Evolutionary conservation across 2,113 vertebrate genomes (phyloP), one percentile per base, ranked within the genome.

Genomic region (Canis aureus): DNA sequence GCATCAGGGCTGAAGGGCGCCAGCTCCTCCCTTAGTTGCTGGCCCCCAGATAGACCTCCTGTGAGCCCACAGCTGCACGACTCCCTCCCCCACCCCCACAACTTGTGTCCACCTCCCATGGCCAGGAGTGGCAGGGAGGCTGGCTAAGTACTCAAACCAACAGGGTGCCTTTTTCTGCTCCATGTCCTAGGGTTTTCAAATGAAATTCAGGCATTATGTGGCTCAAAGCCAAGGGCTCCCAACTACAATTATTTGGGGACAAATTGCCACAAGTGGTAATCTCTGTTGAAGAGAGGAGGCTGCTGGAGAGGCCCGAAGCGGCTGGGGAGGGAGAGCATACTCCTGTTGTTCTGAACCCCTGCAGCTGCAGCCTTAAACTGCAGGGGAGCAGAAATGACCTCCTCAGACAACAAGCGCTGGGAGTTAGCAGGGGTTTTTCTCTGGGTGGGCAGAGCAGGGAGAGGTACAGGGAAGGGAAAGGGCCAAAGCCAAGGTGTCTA

Each of bases 211-310:
- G 80, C 89, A 83, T 66, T 0, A 2, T 87, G 93, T 91, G 94
- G 95, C 87, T 92, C 7, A 8, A 89, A 95, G 89, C 92, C 1
- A 11, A 86, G 32, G 79, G 80, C 66, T 92, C 88, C 95, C 76
- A 94, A 57, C 25, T 69, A 62, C 67, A 80, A 73, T 94, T 49
- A 84, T 67, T 98, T 95, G 59, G 91, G 97, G 92, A 97, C 96
- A 95, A 98, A 98, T 55, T 97, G 97, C 95, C 97, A 96, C 53
- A 87, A 96, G 97, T 82, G 38, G 91, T 98, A 97, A 98, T 98
- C 98, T 98, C 87, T 32, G 6, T 96, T 89, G 97, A 97, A 97
- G 96, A 98, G 98, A 98, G 98, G 96, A 97, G 87, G 92, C 88
- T 55, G 96, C 98, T 94, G 90, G 87, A 85, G 97, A 96, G 93